These are phyloP conservation scores for Saimiri boliviensis DNA, from an alignment of 2,113 vertebrate species.

Conservation along the genomic window DNA sequence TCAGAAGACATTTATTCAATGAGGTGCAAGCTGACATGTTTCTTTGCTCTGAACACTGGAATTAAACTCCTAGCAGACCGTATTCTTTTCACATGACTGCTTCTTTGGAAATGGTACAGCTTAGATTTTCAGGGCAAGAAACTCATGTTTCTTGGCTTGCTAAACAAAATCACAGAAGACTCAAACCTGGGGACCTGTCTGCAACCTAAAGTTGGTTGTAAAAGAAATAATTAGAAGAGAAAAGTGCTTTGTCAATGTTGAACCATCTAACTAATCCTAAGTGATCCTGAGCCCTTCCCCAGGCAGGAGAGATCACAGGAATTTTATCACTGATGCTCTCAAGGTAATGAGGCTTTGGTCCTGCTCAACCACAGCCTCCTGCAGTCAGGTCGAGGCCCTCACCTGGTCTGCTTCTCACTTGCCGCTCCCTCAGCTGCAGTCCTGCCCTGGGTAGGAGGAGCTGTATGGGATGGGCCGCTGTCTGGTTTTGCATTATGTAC, in stretches of 20 bases:
- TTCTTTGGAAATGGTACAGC: neutral
- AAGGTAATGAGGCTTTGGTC: fast-evolving
- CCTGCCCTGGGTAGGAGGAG: no score
- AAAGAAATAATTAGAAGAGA: neutral
- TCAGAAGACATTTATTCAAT: neutral
- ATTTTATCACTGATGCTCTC: fast-evolving
- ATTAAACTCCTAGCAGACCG: neutral
- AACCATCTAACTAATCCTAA: neutral
- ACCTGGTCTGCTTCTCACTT: fast-evolving
- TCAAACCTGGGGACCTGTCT: neutral
- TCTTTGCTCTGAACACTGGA: neutral
- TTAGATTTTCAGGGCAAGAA: neutral
- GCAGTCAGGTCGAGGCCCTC: neutral
- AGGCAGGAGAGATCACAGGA: neutral
- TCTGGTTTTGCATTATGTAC: fast-evolving
- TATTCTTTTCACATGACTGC: neutral
- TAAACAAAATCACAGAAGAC: neutral
- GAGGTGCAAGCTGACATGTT: neutral
- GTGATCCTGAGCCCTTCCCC: no score
- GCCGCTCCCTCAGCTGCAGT: fast-evolving
- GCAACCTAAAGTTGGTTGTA: no score
- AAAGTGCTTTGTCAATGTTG: neutral
- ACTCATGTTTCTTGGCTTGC: neutral
- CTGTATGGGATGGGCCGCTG: fast-evolving
- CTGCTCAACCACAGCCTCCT: fast-evolving